Evolutionary conservation across 2,888 invertebrate species (phyloP).

Genomic region (Cheilosia grossa): DNA sequence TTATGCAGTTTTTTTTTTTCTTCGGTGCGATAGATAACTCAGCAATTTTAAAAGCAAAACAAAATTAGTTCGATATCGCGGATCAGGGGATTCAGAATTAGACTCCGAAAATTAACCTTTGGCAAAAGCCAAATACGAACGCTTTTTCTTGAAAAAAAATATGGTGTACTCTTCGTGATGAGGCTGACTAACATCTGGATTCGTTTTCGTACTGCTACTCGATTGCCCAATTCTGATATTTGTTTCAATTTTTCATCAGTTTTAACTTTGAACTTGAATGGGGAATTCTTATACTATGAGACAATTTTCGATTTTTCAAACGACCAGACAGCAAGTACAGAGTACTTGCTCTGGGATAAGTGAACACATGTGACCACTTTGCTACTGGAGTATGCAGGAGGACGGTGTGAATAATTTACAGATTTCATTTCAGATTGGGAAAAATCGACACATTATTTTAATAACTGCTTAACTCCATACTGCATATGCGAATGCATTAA

Average conservation of each 20-base stretch:
- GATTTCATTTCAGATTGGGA: too few relatives aligned
- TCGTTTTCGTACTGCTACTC: not conserved
- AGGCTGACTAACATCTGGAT: not conserved
- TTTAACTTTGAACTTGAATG: too few relatives aligned
- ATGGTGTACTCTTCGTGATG: not conserved
- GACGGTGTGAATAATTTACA: too few relatives aligned
- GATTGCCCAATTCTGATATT: not conserved
- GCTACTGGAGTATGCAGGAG: too few relatives aligned
- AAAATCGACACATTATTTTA: too few relatives aligned
- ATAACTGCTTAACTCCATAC: too few relatives aligned
- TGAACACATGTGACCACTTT: too few relatives aligned
- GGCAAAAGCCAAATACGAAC: not conserved
- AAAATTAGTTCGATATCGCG: not conserved
- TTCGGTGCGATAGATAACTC: conserved; percentile 8
- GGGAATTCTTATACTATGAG: too few relatives aligned
- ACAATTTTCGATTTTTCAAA: too few relatives aligned
- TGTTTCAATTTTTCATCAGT: not conserved
- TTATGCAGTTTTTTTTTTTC: conserved; percentile 23
- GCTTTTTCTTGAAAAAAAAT: not conserved
- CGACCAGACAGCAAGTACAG: too few relatives aligned
- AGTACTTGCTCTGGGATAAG: too few relatives aligned
- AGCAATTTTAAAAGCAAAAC: not conserved
- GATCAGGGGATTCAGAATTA: not conserved
- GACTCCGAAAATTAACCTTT: not conserved
- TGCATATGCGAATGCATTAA: too few relatives aligned